These are phyloP conservation scores for Drosophila trapezifrons DNA, from an alignment of 1,140 invertebrate species.

Conservation along the genomic window DNA sequence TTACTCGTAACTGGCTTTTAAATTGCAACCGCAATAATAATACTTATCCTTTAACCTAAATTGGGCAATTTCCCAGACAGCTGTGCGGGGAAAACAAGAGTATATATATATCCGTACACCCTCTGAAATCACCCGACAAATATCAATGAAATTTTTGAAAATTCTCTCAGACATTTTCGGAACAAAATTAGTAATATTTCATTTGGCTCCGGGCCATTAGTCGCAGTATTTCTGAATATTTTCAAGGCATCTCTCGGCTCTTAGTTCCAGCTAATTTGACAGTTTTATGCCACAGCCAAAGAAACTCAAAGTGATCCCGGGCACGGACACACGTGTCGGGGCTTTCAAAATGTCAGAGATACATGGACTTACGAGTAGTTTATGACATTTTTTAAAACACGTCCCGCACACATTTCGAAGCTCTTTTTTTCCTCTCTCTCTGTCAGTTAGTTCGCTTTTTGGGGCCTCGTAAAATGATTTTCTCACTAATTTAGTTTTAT, in stretches of 20 bases:
- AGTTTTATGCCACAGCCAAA: constrained; percentile 70
- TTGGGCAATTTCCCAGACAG: constrained; percentile 53
- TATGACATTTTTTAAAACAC: constrained; percentile 78
- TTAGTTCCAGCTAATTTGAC: constrained; percentile 74
- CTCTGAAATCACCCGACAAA: too few species aligned
- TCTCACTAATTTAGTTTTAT: constrained; percentile 74
- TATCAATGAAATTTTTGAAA: constrained; percentile 43
- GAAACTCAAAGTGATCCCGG: constrained; percentile 46
- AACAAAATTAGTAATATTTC: constrained; percentile 69
- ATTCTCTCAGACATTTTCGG: constrained; percentile 37
- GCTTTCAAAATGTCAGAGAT: constrained; percentile 75
- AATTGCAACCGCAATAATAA: constrained; percentile 61
- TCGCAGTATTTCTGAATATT: constrained; percentile 47
- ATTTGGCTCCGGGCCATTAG: constrained; percentile 36
- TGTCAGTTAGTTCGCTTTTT: constrained; percentile 47
- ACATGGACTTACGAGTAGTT: constrained; percentile 67
- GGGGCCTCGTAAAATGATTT: constrained; percentile 69
- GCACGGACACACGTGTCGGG: constrained; percentile 62
- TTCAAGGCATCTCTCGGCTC: constrained; percentile 55
- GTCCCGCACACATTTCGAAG: constrained; percentile 53
- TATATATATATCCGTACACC: not conserved
- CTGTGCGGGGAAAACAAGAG: constrained; percentile 32
- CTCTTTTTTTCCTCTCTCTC: constrained; percentile 9
- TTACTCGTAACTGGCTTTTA: constrained; percentile 38
- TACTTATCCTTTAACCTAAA: constrained; percentile 40